These are phyloP conservation scores for Clarias pachynema DNA, from an alignment of 2,797 vertebrate species.

Conservation along the genomic window DNA sequence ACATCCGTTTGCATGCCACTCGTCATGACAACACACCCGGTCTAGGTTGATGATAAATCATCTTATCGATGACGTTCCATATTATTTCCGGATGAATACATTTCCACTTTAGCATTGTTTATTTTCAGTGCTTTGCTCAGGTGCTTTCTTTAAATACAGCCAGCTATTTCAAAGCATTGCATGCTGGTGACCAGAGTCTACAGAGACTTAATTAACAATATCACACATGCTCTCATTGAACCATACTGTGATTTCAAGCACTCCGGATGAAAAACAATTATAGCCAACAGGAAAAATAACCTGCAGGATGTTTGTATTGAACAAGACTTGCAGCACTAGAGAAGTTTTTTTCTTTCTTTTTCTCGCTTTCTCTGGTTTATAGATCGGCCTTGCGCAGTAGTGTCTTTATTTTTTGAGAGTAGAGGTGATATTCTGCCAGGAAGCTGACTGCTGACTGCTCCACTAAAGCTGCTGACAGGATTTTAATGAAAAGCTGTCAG, in stretches of 20 bases:
- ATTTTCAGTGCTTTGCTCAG: constrained; percentile 47
- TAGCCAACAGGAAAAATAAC: constrained; percentile 31
- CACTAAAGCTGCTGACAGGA: constrained; percentile 73
- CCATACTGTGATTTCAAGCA: constrained; percentile 25
- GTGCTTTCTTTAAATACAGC: constrained; percentile 64
- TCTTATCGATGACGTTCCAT: not conserved
- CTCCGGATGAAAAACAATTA: constrained; percentile 38
- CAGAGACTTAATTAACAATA: constrained; percentile 75
- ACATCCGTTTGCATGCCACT: not conserved
- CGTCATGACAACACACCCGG: not conserved
- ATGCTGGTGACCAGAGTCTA: constrained; percentile 67
- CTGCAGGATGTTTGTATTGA: not conserved
- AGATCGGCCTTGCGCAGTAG: constrained; percentile 18
- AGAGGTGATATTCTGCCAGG: constrained; percentile 43
- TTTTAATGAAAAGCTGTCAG: constrained; percentile 77
- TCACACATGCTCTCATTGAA: constrained; percentile 40
- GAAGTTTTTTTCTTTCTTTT: not conserved
- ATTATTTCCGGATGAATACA: not conserved
- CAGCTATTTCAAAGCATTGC: constrained; percentile 68
- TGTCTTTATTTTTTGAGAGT: constrained; percentile 29
- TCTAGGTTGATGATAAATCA: not conserved
- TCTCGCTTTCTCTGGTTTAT: not conserved
- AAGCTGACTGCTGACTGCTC: constrained; percentile 69
- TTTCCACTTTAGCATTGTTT: constrained; percentile 3
- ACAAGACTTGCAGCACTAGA: not conserved